Evolutionary conservation across 1,140 invertebrate species (phyloP).

Genomic region (Zaprionus lachaisei): DNA sequence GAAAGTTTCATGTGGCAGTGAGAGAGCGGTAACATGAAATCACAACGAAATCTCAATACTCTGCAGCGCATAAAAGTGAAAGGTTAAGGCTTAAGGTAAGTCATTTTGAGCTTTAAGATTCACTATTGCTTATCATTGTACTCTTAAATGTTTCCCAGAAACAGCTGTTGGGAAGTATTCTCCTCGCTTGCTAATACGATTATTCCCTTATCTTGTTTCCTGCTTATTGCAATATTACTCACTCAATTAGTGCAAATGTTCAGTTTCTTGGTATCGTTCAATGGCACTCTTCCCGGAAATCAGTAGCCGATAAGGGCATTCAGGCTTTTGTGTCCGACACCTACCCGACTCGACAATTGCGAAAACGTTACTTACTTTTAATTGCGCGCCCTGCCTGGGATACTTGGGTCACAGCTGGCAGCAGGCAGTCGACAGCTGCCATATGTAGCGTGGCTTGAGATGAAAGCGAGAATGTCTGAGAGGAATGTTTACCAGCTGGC

Average conservation of each 20-base stretch:
- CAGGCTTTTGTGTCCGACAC: not conserved
- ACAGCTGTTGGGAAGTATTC: not conserved
- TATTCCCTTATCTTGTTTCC: not conserved
- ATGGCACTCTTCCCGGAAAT: not conserved
- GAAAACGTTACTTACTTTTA: conserved; percentile 58
- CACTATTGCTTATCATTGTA: no score
- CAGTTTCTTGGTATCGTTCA: not conserved
- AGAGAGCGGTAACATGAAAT: conserved; percentile 38
- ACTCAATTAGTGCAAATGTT: not conserved
- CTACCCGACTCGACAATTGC: conserved; percentile 38
- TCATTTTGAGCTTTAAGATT: not conserved
- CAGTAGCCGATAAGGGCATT: not conserved
- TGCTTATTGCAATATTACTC: not conserved
- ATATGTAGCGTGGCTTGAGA: conserved; percentile 23
- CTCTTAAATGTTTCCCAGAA: not conserved
- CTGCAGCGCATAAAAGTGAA: not conserved
- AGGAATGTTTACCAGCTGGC: conserved; percentile 53
- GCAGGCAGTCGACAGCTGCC: conserved; percentile 1
- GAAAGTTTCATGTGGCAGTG: conserved; percentile 50
- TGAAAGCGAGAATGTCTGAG: conserved; percentile 64
- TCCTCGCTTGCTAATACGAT: not conserved
- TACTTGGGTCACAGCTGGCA: conserved; percentile 34
- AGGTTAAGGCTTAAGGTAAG: not conserved
- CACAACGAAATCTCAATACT: conserved; percentile 32
- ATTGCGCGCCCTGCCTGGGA: conserved; percentile 55